Evolutionary conservation across 2,888 invertebrate genomes (phyloP), one percentile per base, ranked within the genome.

Genomic region (Dicranocentrus wangi): DNA sequence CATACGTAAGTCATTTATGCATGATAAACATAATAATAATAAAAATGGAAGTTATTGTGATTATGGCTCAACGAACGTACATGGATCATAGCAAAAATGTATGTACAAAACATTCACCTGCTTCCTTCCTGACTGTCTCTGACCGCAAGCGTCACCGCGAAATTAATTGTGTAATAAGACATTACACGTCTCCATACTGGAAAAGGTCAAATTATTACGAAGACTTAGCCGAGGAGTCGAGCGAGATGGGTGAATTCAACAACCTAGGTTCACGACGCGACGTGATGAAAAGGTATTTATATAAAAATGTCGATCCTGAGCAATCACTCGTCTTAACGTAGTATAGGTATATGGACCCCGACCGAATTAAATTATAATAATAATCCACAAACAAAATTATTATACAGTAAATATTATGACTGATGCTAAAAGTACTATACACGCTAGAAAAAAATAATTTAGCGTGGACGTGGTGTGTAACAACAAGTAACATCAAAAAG

Each of bases 51-150:
- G 32, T 32, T 7, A 32, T 47, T 47, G 13, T 39, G 39, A n/a
- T 10, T 53, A 55, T 65, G 65, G 73, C 73, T 47, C 73, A 73
- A 53, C 63, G 75, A 65, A 76, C 58, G 42, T 76, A 76, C 75
- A 17, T 65, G 32, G 75, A 55, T 69, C 77, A 77, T 77, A 77
- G 69, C 77, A 43, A 77, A 77, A 77, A 77, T 69, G 77, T 77
- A 77, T 77, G 77, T 77, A 77, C 77, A 77, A 28, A 42, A 19
- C 55, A 77, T 69, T 77, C 77, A 77, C 77, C 69, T 53, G 5
- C 53, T 27, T 28, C 21, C 53, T 27, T 3, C 10, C 3, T 43
- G 8, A 21, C 39, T 15, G 25, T 15, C 21, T 21, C 42, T 13
- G 43, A 73, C 42, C 39, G 1, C 15, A 27, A n/a, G n/a, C 71